phyloP scores from a whole-genome alignment of 2,888 invertebrate genomes.

The Philereme transversata region DNA sequence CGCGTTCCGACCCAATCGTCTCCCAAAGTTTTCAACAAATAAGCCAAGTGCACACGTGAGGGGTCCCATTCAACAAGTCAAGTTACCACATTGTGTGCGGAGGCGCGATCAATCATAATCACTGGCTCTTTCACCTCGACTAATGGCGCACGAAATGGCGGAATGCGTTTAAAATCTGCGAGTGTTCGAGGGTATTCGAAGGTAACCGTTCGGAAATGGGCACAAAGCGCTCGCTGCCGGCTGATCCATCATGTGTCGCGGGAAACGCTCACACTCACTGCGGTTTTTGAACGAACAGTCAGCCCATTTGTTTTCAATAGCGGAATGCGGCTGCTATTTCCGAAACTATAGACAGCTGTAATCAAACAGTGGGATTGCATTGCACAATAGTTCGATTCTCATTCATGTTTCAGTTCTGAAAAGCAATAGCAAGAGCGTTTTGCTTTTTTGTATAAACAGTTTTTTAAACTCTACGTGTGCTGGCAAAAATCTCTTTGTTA shows the following conservation, averaged over 20 bases:
- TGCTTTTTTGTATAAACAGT: constrained; percentile 1
- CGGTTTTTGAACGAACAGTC: constrained; percentile 34
- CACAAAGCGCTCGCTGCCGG: constrained; percentile 65
- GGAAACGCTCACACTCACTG: constrained; percentile 30
- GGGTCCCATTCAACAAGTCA: constrained; percentile 77
- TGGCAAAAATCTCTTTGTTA: constrained; percentile 5
- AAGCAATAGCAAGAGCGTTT: neutral
- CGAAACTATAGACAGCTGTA: constrained; percentile 26
- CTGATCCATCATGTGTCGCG: constrained; percentile 78
- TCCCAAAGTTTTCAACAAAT: constrained; percentile 62
- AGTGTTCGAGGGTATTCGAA: constrained; percentile 70
- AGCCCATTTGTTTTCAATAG: constrained; percentile 31
- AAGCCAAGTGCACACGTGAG: constrained; percentile 69
- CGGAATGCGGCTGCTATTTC: constrained; percentile 32
- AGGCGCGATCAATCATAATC: constrained; percentile 80
- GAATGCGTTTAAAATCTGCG: constrained; percentile 81
- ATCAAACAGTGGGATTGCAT: constrained; percentile 25
- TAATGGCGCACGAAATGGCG: constrained; percentile 81
- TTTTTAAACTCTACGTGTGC: neutral
- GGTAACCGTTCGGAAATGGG: constrained; percentile 78
- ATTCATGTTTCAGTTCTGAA: constrained; percentile 3
- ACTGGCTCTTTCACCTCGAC: constrained; percentile 79
- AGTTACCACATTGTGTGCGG: constrained; percentile 65
- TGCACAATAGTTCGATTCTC: constrained; percentile 13
- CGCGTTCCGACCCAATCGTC: constrained; percentile 41